A percentile compares a stretch with the other conserved stretches of the same genome.
Evolutionary conservation across 1,140 invertebrate species (phyloP).

Genomic region (Euglossa dilemma): DNA sequence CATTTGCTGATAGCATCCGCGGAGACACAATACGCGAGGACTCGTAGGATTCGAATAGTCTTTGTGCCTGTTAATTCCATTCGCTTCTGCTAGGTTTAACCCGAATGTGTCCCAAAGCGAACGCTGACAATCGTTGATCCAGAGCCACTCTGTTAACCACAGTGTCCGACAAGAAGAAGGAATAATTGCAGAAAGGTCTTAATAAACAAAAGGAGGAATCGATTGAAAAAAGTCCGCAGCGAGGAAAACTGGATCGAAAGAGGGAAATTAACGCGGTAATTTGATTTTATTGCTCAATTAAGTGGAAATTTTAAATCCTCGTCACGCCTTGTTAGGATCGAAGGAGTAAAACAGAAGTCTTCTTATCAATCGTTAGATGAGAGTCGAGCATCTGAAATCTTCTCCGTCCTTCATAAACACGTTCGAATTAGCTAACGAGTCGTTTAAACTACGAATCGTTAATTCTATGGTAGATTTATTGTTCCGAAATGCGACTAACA

Average conservation of each 20-base stretch:
- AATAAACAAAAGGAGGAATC: neutral
- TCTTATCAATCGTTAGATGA: neutral
- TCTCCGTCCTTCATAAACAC: neutral
- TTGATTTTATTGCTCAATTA: neutral
- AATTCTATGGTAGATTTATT: too few relatives aligned
- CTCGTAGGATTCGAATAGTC: neutral
- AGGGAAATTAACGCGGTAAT: constrained; percentile 16
- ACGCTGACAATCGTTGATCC: neutral
- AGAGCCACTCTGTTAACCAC: neutral
- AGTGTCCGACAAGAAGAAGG: neutral
- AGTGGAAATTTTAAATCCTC: constrained; percentile 15
- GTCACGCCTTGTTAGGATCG: too few relatives aligned
- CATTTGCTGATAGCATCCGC: neutral
- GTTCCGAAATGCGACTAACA: too few relatives aligned
- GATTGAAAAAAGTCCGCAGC: neutral
- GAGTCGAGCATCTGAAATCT: neutral
- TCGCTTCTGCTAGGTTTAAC: neutral
- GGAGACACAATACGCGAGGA: neutral
- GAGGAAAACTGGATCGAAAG: constrained; percentile 4
- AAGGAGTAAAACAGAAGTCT: too few relatives aligned
- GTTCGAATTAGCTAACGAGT: neutral
- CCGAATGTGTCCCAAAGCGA: neutral
- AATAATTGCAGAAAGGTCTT: neutral
- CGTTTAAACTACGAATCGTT: too few relatives aligned
- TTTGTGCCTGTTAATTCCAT: constrained; percentile 14